phyloP scores from a whole-genome alignment of 2,797 vertebrate genomes.

The Choloepus didactylus region DNA sequence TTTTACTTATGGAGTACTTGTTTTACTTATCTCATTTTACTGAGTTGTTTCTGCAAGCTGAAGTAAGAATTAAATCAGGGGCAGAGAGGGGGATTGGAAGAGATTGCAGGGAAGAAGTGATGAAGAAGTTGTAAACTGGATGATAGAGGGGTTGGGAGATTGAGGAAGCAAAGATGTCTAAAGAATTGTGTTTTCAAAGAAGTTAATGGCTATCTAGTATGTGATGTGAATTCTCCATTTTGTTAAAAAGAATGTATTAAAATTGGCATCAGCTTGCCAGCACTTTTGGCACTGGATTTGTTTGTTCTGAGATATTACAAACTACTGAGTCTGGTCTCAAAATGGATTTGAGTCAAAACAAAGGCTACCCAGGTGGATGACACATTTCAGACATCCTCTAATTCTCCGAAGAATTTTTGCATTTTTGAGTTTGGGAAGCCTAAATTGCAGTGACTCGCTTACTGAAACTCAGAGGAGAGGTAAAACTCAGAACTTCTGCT shows the following conservation, averaged over 20 bases:
- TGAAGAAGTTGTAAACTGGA: neutral
- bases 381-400: neutral
- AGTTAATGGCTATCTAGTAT: neutral
- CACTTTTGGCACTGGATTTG: neutral
- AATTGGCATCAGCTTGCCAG: slow-evolving; percentile 28
- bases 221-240: neutral
- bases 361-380: neutral
- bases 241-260: neutral
- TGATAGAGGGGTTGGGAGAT: neutral
- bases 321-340: neutral
- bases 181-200: neutral
- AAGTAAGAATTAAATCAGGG: neutral
- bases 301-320: neutral
- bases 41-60: neutral
- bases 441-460: neutral
- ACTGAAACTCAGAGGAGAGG: slow-evolving; percentile 13
- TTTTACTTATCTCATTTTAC: neutral
- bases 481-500: neutral
- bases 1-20: too few relatives aligned
- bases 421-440: neutral
- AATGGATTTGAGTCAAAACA: neutral
- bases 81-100: neutral
- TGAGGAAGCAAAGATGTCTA: slow-evolving; percentile 7
- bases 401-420: neutral
- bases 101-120: neutral